Base-by-base conservation (phyloP, 2,888 invertebrate species). In the Limnephilus rhombicus region DNA sequence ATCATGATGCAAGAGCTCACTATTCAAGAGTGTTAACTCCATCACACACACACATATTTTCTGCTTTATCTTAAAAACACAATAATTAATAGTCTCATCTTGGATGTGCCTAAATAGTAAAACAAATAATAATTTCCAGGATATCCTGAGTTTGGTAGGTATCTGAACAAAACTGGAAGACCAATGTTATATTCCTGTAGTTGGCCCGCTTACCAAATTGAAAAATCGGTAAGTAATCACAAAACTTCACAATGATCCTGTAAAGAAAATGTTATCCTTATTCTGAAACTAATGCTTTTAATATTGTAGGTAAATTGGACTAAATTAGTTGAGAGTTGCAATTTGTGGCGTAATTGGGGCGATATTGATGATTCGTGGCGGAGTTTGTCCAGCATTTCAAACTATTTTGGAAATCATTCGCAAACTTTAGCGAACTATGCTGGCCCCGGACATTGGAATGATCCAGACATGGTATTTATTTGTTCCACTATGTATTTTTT, bases 171-270 rank as follows among this genome's bases (percentile, higher is more conserved):
- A 94, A 98, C 98, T n/a, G 98, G 97, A 34, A 96, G 98, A 88
- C 97, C 97, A 3, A 98, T 98, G 95, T 96, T 98, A 2, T 98
- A 97, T 94, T 98, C 98, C 0, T 98, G 98, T 95, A 98, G 97
- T 94, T 98, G 98, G 98, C 98, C 98, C 5, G 97, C 97, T 3
- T 98, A 98, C 95, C 96, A 97, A 94, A 97, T 97, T 94, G 95
- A 95, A n/a, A 93, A 94, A 9, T 24, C n/a, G 9, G 68, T 68
- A 68, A 24, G 68, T 2, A 68, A 68, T 9, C 24, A 68, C 68
- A 68, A 68, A 68, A 68, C 31, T 31, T 68, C n/a, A 24, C 9
- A 68, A 68, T 68, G 15, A 53, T 4, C 68, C 18, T 24, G 24
- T n/a, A 68, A 9, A n/a, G 68, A 68, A 68, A 68, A 68, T 68